Evolutionary conservation across 2,113 vertebrate species (phyloP).

Genomic region (Procavia capensis): DNA sequence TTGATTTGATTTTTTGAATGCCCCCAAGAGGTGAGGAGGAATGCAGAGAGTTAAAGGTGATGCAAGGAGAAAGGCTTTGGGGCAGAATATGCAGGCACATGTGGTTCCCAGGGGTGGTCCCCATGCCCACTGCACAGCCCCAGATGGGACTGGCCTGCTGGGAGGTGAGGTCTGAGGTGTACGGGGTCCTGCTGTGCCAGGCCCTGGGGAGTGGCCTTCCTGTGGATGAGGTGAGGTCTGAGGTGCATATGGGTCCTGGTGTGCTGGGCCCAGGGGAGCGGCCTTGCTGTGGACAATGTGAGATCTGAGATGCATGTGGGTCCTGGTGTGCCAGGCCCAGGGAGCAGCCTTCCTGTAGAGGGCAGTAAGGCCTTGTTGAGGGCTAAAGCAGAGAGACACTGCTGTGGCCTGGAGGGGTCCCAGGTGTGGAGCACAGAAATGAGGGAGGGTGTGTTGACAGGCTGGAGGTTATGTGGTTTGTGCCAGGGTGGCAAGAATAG

Average conservation of each 20-base stretch:
- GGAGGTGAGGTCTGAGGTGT: no score
- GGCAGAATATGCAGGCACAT: background rate
- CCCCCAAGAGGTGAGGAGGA: background rate
- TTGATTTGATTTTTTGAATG: no score
- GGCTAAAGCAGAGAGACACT: background rate
- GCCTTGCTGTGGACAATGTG: no score
- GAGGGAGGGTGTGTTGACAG: background rate
- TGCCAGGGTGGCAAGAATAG: background rate
- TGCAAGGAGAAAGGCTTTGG: background rate
- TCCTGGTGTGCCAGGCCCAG: no score
- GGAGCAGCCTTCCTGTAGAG: background rate
- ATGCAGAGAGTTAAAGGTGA: accelerated
- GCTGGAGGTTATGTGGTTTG: background rate
- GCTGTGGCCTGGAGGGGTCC: background rate
- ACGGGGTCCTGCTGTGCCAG: no score
- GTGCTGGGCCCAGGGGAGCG: no score
- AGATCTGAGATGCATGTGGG: no score
- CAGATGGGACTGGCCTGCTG: background rate
- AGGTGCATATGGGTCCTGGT: no score
- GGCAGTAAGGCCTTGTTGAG: background rate
- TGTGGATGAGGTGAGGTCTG: no score
- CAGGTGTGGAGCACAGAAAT: background rate
- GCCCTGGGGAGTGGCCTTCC: no score
- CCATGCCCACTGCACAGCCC: no score
- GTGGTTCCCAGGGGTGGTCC: no score